Base-by-base conservation (phyloP, 2,888 invertebrate species). In the Branchellion lobata region DNA sequence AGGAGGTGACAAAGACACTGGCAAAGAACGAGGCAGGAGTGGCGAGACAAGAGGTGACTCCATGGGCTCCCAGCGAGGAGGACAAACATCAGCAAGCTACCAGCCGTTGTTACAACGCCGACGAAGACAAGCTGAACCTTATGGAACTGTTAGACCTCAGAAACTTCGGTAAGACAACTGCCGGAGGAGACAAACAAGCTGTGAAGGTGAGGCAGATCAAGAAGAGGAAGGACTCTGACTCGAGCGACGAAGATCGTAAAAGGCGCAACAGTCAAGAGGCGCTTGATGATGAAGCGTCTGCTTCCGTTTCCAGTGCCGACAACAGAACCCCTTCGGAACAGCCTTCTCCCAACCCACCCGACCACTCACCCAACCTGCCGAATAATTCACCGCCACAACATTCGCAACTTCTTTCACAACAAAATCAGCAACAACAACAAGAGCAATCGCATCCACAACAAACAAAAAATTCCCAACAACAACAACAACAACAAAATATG, bases 191-290 rank as follows among this genome's bases (percentile, higher is more conserved):
- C 11, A 75, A 75, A 27, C 75, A 75, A 33, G 75, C 75, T 18
- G 51, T 75, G 31, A 75, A 80, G 21, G 80, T 80, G 36, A 61
- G 80, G 21, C 74, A 80, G 72, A 36, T 80, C 1, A 65, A 71
- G 11, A 80, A 80, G 51, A 36, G 77, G 53, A 34, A 71, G 31
- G 80, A 80, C 77, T 77, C 80, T 5, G 80, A 80, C 40, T 80
- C 80, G n/a, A 79, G 79, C 31, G 79, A 79, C 24, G 79, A 79
- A 14, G 77, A 80, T 5, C 5, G 21, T 5, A 57, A 57, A n/a
- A 57, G 24, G 24, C 61, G 21, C 3, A 57, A n/a, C 24, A 57
- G 61, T 57, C 61, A 57, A n/a, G 61, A 57, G 5, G 24, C n/a
- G 21, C 24, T n/a, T 18, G 61, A 57, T 57, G 40, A 40, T 8